Evolutionary conservation across 2,797 vertebrate species (phyloP).

Genomic region (Ptychobarbus kaznakovi): DNA sequence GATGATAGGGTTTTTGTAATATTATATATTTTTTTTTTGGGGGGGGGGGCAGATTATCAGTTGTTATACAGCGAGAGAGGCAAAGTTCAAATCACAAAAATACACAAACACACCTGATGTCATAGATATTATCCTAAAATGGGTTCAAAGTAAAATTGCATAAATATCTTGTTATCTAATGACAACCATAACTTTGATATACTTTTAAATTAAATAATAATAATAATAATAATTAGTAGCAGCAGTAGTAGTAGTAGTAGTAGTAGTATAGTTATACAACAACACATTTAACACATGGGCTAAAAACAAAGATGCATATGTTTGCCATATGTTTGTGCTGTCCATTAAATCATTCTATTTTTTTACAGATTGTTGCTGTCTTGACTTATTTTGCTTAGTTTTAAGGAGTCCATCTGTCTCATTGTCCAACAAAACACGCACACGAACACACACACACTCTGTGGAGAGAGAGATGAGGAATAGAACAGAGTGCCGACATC

Average conservation of each 20-base stretch:
- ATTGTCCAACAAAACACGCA: constrained; percentile 27
- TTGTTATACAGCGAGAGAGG: not conserved
- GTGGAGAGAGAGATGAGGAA: not conserved
- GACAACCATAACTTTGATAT: not conserved
- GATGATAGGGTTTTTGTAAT: too few species aligned
- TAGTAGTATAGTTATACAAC: not conserved
- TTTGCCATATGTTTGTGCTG: constrained; percentile 32
- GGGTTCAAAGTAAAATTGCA: not conserved
- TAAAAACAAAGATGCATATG: constrained; percentile 9
- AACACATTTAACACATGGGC: not conserved
- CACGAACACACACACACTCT: constrained; percentile 18
- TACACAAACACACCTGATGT: not conserved
- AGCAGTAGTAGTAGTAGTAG: not conserved
- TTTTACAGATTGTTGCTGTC: constrained; percentile 40
- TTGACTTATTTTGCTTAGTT: constrained; percentile 27
- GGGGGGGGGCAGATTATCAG: not conserved
- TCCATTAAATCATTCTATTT: not conserved
- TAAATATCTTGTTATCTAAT: not conserved
- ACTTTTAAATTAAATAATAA: not conserved
- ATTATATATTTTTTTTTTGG: not conserved
- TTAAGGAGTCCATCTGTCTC: constrained; percentile 46
- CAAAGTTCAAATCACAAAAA: not conserved
- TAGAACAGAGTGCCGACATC: constrained; percentile 56
- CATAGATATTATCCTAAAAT: not conserved
- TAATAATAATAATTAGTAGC: not conserved